These are phyloP conservation scores for Bradypodion ventrale DNA, from an alignment of 2,797 vertebrate species.

Conservation along the genomic window DNA sequence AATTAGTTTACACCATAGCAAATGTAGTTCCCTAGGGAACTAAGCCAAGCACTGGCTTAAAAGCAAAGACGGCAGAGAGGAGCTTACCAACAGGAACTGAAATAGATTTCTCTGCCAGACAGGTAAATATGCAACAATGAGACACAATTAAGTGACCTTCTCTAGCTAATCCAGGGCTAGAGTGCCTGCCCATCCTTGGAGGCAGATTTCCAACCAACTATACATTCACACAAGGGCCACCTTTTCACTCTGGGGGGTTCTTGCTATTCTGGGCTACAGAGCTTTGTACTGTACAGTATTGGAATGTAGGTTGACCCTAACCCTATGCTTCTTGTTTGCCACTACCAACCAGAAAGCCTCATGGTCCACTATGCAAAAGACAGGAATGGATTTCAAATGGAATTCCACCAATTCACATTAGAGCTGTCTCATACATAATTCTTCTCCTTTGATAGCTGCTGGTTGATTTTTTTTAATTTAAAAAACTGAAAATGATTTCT, in stretches of 20 bases:
- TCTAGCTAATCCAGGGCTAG: neutral
- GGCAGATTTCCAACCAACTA: neutral
- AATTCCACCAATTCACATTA: conserved; percentile 8
- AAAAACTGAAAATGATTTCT: conserved; percentile 25
- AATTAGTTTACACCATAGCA: neutral
- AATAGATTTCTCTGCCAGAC: neutral
- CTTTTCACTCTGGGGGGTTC: neutral
- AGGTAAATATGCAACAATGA: neutral
- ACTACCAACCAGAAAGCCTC: neutral
- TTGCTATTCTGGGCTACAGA: neutral
- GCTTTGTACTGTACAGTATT: too few species aligned
- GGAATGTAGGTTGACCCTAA: neutral
- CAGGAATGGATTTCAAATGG: conserved; percentile 29
- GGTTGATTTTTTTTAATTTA: conserved; percentile 5
- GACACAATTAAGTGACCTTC: neutral
- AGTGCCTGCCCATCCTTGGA: neutral
- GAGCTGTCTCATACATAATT: neutral
- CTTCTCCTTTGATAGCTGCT: neutral
- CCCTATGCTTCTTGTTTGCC: neutral
- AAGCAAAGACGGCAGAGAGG: neutral
- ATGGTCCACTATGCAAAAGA: neutral
- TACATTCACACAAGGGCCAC: neutral
- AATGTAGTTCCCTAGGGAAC: neutral
- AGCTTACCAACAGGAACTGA: neutral
- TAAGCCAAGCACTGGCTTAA: neutral